phyloP scores from a whole-genome alignment of 2,797 vertebrate species.

The Manis javanica region DNA sequence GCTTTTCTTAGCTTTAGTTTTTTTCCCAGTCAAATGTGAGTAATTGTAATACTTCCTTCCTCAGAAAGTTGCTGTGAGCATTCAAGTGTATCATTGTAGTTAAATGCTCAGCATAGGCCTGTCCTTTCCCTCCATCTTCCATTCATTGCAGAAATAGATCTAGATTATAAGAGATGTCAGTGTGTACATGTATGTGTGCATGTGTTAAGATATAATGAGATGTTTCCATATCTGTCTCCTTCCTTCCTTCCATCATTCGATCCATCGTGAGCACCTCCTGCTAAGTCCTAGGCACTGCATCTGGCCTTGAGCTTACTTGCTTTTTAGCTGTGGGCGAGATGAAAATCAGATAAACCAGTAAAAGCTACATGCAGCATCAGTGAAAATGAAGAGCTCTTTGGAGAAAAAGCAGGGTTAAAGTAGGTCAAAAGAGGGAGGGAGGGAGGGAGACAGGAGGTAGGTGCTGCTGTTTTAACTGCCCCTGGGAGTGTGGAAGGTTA shows the following conservation, averaged over 20 bases:
- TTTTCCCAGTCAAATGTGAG: background rate
- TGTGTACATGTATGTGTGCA: accelerated
- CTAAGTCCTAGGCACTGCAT: background rate
- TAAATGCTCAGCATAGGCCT: background rate
- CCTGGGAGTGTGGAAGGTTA: accelerated
- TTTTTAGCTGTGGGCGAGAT: background rate
- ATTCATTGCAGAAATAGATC: accelerated
- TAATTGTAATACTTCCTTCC: background rate
- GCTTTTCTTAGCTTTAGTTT: background rate
- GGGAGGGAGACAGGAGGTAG: background rate
- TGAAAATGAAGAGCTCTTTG: background rate
- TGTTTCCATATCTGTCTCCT: accelerated
- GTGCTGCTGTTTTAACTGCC: background rate
- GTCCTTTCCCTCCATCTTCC: accelerated
- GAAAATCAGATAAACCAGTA: background rate
- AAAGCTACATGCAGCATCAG: accelerated
- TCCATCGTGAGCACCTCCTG: too few relatives aligned
- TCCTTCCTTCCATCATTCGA: accelerated
- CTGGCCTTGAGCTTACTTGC: background rate
- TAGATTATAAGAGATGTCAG: background rate
- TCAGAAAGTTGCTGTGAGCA: background rate
- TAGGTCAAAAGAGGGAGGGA: background rate
- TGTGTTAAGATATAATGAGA: background rate
- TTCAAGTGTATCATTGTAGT: background rate
- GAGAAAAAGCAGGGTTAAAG: background rate